Base-by-base conservation (phyloP, 1,140 invertebrate genomes). In the Heliothis subflexa region DNA sequence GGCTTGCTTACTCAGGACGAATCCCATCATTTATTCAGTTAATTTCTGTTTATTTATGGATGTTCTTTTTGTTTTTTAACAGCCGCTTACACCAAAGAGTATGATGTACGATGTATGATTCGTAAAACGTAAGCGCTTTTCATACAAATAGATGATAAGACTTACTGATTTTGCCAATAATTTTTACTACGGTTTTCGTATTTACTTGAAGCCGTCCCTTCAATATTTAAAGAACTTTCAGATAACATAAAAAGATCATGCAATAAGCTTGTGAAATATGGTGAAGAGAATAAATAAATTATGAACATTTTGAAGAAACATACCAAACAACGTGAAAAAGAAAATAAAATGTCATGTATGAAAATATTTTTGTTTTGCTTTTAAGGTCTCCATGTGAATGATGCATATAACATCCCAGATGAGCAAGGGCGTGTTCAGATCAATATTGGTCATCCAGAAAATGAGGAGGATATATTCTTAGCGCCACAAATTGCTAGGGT, bases 381-480 rank as follows among this genome's bases (percentile, higher is more conserved):
- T 47, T 72, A 95, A 75, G 97, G 97, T 73, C 96, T 98, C 95
- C 97, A 98, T 86, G 97, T 97, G 0, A 98, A 98, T 87, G 98
- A 99, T 95, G 94, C 96, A n/a, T 98, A 98, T 86, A 99, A 99
- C 94, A 94, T 97, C 78, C 97, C 98, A 3, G 98, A 99, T 95
- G 97, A 98, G 76, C 96, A 98, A 89, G 99, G 99, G 2, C 95
- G 98, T 57, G 98, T 99, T 18, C 94, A 99, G 45, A 97, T 99
- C 28, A 99, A 99, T 93, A 97, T 99, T 55, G 99, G 98, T n/a
- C 99, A 99, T 95, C 97, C 98, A 0, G 96, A 97, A 57, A 97
- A 97, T 71, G 99, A 99, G 88, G 97, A 97, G 21, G 99, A 99
- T 89, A 97, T 99, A 59, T 99, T 97, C 92, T 95, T 99, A 49